A percentile compares a stretch with the other conserved stretches of the same genome.
phyloP scores from a whole-genome alignment of 2,113 vertebrate genomes.

The Willisornis vidua region DNA sequence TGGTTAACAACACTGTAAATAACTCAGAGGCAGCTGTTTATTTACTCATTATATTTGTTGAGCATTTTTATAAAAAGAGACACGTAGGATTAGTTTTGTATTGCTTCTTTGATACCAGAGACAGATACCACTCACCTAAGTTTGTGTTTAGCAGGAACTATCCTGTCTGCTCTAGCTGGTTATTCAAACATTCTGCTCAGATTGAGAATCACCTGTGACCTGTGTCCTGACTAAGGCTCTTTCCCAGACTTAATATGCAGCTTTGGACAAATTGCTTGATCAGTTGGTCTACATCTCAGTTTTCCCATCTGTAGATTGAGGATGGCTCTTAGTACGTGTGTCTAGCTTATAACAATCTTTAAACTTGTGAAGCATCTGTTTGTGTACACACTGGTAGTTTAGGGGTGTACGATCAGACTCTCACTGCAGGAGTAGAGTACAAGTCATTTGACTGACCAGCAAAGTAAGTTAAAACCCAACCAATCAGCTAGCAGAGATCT shows the following conservation, averaged over 20 bases:
- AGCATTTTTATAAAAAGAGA: conserved; percentile 38
- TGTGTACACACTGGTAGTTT: background rate
- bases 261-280: background rate
- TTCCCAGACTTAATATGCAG: background rate
- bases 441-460: background rate
- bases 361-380: background rate
- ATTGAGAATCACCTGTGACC: background rate
- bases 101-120: background rate
- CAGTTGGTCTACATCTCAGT: background rate
- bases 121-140: background rate
- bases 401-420: background rate
- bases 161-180: background rate
- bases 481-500: background rate
- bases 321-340: background rate
- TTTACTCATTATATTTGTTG: conserved; percentile 17
- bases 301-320: background rate
- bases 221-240: background rate
- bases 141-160: background rate
- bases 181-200: background rate
- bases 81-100: background rate
- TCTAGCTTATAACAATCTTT: background rate
- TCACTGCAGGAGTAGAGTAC: background rate
- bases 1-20: conserved; percentile 51
- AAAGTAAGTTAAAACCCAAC: background rate
- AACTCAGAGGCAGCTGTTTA: conserved; percentile 49